phyloP scores from a whole-genome alignment of 2,888 invertebrate genomes.

The Alentia gelatinosa region DNA sequence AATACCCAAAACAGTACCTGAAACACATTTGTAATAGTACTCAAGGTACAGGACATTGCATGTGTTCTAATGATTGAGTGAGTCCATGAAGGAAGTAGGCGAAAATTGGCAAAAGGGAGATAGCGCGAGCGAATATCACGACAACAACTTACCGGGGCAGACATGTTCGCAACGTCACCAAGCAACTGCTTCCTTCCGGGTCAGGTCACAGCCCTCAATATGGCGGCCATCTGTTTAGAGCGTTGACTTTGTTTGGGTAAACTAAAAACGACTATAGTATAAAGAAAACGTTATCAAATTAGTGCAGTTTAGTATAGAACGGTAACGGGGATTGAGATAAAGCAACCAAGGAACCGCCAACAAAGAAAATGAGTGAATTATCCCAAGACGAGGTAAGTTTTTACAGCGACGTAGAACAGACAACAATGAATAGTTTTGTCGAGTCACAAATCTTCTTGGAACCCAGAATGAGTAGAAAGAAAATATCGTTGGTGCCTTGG shows the following conservation, averaged over 20 bases:
- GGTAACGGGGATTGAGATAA: background rate
- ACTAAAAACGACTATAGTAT: background rate
- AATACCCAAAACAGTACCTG: no score
- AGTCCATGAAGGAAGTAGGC: no score
- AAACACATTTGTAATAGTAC: no score
- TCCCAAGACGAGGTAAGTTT: constrained; percentile 92
- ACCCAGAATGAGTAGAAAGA: background rate
- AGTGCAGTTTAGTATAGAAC: background rate
- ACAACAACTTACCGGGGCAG: constrained; percentile 36
- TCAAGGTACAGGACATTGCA: no score
- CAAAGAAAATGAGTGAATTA: constrained; percentile 89
- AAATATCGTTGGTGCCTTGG: background rate
- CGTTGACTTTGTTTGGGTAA: constrained; percentile 21
- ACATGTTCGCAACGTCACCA: constrained; percentile 49
- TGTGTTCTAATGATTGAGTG: no score
- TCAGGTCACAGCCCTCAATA: constrained; percentile 33
- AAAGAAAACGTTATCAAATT: constrained; percentile 3
- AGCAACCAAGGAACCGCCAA: background rate
- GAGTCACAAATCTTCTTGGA: constrained; percentile 20
- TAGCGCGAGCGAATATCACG: no score
- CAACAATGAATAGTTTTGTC: constrained; percentile 51
- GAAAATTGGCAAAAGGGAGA: no score
- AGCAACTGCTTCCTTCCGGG: constrained; percentile 51
- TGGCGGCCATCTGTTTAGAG: constrained; percentile 52
- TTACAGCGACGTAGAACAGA: background rate